Evolutionary conservation across 2,797 vertebrate genomes (phyloP), one percentile per base, ranked within the genome.

Genomic region (Chiloscyllium punctatum): DNA sequence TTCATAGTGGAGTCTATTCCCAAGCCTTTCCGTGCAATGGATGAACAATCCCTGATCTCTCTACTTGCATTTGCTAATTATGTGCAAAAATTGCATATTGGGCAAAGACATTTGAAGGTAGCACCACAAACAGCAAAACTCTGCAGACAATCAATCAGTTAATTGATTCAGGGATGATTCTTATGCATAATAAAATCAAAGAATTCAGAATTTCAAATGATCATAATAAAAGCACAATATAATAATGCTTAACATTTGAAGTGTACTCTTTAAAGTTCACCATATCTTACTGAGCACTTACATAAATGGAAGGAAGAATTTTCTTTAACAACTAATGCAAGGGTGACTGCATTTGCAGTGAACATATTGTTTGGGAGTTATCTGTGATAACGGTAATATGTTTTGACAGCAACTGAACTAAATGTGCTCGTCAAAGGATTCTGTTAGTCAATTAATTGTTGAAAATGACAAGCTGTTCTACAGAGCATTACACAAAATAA

Each of bases 401-500:
- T 21, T 84, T 84, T 84, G 82, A 84, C 82, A 84, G 82, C 82
- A 84, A 1, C 23, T 42, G 21, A 84, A 84, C 82, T 8, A 84
- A 84, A 84, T 84, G 42, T 84, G 82, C 82, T 8, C 82, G 42
- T 48, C 79, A n/a, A 84, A 84, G n/a, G 37, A 84, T 37, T 84
- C n/a, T 79, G n/a, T 7, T 84, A 84, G 48, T 84, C 82, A 84
- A 84, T 84, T 84, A 84, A 84, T 84, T 48, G 82, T 48, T 84
- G 82, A 42, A 84, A 84, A 84, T 48, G 42, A 84, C 82, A 84
- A 84, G 82, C 42, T 84, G 82, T 42, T 84, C 37, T 37, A 84
- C 37, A 48, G 82, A 84, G 37, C 82, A 84, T 84, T 84, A 84
- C 21, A 84, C 18, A 84, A 84, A 84, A 84, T 84, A 84, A 84